Evolutionary conservation across 2,888 invertebrate genomes (phyloP), one percentile per base, ranked within the genome.

Genomic region (Amblyjoppa proteus): DNA sequence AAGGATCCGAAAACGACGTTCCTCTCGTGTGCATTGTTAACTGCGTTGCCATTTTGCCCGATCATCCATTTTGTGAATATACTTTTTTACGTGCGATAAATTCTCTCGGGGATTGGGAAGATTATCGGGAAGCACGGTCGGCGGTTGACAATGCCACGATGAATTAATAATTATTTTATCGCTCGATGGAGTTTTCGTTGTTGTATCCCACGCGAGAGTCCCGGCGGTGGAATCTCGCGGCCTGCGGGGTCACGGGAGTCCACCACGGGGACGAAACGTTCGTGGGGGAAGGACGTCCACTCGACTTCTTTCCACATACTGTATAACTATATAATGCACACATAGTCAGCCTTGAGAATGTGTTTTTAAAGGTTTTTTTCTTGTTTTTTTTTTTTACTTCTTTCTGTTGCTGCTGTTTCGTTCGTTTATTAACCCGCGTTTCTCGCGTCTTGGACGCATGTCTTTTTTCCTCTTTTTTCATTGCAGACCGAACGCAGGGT

Each of bases 401-500:
- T 41, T 41, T 41, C 11, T 11, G 41, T 41, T 41, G 41, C 41
- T 11, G 41, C 41, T 11, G 41, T 31, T 69, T 45, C 41, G 7
- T 41, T 41, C 9, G 41, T 66, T 53, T 53, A 11, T 38, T 64
- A 70, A 83, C 58, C 68, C 20, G 9, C 20, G 56, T 58, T 76
- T 41, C 66, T 68, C n/a, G 80, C 68, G 79, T 80, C 56, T 64
- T 13, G 41, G n/a, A 66, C 45, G 51, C 68, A 75, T 53, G 25
- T 74, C 66, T 81, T 85, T 88, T 82, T 78, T 83, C 81, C 9
- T 87, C 86, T 88, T 90, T 88, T 91, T 90, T 90, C 90, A 88
- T 90, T 94, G 13, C 93, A 96, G 96, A 96, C 94, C 96, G 96
- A 88, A 95, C 95, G 90, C 96, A 96, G 88, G 96, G 96, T 86